These are phyloP conservation scores for Lithosia quadra DNA, from an alignment of 2,888 invertebrate genomes.

Conservation along the genomic window DNA sequence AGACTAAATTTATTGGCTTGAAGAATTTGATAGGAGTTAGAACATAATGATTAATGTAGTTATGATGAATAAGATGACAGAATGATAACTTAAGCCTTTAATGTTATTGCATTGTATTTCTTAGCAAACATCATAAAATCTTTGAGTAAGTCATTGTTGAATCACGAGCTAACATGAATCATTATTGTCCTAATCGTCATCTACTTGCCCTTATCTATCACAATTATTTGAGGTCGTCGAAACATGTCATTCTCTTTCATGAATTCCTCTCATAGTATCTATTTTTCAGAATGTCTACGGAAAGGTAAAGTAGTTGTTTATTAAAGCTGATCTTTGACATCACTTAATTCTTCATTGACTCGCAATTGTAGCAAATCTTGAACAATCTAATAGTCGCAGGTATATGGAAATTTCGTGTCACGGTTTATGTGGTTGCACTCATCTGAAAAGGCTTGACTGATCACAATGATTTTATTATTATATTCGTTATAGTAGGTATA, in stretches of 20 bases:
- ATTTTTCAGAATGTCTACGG: too few relatives aligned
- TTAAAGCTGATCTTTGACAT: too few relatives aligned
- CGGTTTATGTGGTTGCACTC: too few relatives aligned
- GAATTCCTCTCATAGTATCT: neutral
- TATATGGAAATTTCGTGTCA: too few relatives aligned
- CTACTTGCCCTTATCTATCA: neutral
- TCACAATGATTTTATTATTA: too few relatives aligned
- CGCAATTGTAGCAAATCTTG: too few relatives aligned
- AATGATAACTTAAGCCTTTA: neutral
- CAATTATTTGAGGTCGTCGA: neutral
- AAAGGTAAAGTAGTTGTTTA: too few relatives aligned
- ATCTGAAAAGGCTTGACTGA: too few relatives aligned
- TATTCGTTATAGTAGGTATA: too few relatives aligned
- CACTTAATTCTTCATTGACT: too few relatives aligned
- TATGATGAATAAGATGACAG: neutral
- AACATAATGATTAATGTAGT: neutral
- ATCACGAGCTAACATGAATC: neutral
- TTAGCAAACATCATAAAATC: neutral
- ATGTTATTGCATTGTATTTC: neutral
- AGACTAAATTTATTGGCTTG: neutral
- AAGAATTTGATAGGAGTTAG: neutral
- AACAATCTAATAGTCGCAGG: too few relatives aligned
- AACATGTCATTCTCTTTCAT: neutral
- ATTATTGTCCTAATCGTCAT: neutral
- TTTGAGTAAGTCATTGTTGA: neutral